Evolutionary conservation across 1,140 invertebrate species (phyloP).

Genomic region (Stegodyphus mimosarum): DNA sequence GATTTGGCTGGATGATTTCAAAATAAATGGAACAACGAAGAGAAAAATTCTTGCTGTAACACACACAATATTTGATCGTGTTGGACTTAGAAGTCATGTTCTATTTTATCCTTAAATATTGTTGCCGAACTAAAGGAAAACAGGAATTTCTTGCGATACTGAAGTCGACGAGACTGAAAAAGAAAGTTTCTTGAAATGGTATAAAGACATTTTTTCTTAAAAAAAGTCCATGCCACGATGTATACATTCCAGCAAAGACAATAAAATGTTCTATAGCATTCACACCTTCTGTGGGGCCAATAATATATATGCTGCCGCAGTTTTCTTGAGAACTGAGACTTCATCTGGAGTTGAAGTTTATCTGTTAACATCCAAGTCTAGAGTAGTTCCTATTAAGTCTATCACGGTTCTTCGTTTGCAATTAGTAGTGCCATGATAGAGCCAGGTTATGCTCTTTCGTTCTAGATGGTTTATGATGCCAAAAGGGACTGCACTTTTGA

Average conservation of each 20-base stretch:
- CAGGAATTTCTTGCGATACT: neutral
- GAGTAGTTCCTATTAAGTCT: neutral
- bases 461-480: neutral
- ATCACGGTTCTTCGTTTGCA: neutral
- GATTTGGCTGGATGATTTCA: neutral
- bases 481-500: neutral
- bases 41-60: slow-evolving; percentile 13
- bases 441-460: neutral
- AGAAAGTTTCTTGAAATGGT: slow-evolving; percentile 36
- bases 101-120: slow-evolving; percentile 16
- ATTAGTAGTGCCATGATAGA: neutral
- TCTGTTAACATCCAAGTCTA: neutral
- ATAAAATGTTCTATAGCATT: neutral
- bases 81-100: slow-evolving; percentile 6
- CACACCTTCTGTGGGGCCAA: slow-evolving; percentile 7
- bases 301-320: neutral
- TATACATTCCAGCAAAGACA: neutral
- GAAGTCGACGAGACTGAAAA: neutral
- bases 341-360: neutral
- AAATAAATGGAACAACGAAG: neutral
- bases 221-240: too few species aligned
- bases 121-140: neutral
- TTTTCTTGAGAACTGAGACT: neutral
- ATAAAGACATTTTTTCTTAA: too few species aligned
- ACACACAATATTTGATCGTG: neutral